Evolutionary conservation across 2,113 vertebrate genomes (phyloP).

Genomic region (Mobula hypostoma): DNA sequence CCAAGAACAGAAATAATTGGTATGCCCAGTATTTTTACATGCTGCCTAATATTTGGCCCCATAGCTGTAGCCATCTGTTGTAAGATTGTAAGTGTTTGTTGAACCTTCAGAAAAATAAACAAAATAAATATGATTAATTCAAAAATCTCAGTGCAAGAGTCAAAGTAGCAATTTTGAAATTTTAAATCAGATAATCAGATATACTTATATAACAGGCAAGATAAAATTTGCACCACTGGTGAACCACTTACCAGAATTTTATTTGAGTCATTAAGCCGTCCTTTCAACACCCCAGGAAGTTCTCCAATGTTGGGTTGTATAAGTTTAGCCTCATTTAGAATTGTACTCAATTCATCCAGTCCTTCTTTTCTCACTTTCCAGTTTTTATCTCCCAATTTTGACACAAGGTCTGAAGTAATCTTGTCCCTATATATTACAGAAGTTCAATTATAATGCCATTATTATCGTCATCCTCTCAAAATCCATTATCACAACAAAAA

Average conservation of each 20-base stretch:
- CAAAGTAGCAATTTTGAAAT: not conserved
- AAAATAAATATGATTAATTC: not conserved
- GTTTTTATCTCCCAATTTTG: conserved; percentile 91
- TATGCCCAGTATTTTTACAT: conserved; percentile 83
- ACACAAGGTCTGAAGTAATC: conserved; percentile 79
- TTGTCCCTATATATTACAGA: conserved; percentile 70
- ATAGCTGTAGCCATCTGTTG: conserved; percentile 84
- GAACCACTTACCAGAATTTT: conserved; percentile 78
- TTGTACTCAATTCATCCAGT: conserved; percentile 77
- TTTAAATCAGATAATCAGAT: not conserved
- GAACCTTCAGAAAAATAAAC: conserved; percentile 64
- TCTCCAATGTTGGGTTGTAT: conserved; percentile 86
- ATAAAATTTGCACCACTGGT: not conserved
- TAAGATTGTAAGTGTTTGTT: conserved; percentile 82
- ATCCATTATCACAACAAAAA: conserved; percentile 15
- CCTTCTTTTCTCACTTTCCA: conserved; percentile 98
- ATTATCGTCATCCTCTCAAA: conserved; percentile 17
- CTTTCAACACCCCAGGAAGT: conserved; percentile 78
- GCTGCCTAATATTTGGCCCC: conserved; percentile 84
- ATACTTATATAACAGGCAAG: not conserved
- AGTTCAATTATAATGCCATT: accelerated
- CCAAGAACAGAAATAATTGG: conserved; percentile 85
- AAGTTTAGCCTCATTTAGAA: conserved; percentile 94
- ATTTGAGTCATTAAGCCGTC: conserved; percentile 87
- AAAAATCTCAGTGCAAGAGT: not conserved